Conservation (phyloP, 2,888 invertebrate species). For the Agrochola macilenta region DNA sequence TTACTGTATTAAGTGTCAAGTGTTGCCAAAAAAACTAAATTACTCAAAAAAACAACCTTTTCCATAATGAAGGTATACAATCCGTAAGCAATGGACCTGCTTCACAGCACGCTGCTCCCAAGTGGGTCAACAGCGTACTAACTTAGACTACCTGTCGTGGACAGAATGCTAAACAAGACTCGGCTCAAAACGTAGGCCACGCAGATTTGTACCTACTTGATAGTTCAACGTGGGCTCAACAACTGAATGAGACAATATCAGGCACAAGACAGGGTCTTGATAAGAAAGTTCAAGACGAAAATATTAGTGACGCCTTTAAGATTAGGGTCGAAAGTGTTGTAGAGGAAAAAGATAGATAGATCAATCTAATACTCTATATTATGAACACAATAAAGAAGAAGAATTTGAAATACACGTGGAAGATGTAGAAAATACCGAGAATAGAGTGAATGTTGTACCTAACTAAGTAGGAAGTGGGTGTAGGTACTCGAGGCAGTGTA, state of each 20-base stretch:
- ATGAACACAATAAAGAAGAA: too few relatives aligned
- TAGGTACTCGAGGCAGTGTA: too few relatives aligned
- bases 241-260: background rate
- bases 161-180: constrained; percentile 70
- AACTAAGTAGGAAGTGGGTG: background rate
- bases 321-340: too few relatives aligned
- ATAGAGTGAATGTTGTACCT: too few relatives aligned
- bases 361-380: too few relatives aligned
- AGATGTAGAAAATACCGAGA: too few relatives aligned
- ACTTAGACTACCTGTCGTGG: constrained; percentile 72
- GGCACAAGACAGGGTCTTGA: too few relatives aligned
- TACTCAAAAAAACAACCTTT: too few relatives aligned
- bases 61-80: background rate
- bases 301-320: too few relatives aligned
- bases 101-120: constrained; percentile 56
- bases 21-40: background rate
- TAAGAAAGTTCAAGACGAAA: background rate
- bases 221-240: constrained; percentile 5
- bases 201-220: constrained; percentile 15
- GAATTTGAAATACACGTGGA: background rate
- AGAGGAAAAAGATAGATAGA: too few relatives aligned
- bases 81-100: constrained; percentile 44
- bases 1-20: background rate
- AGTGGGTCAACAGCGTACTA: constrained; percentile 70
- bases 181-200: constrained; percentile 37